Conservation (phyloP, 1,140 invertebrate genomes). For the Achatina immaculata region DNA sequence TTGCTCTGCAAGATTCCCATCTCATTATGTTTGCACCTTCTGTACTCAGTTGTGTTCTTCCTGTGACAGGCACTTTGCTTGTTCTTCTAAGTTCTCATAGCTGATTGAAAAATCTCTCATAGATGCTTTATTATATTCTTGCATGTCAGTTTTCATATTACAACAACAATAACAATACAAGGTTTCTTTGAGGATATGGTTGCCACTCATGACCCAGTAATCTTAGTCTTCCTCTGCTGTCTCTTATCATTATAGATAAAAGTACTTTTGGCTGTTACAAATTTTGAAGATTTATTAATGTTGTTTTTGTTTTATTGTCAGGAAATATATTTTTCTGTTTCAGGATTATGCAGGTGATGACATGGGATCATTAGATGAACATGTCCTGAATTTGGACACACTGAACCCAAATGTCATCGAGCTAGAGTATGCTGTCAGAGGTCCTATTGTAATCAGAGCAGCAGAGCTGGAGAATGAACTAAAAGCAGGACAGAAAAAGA, state of each 20-base stretch:
- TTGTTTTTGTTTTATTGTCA: background rate
- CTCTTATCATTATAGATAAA: background rate
- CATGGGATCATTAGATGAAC: constrained; percentile 25
- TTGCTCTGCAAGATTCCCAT: too few species aligned
- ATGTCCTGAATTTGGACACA: constrained; percentile 81
- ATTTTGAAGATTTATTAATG: background rate
- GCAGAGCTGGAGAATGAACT: constrained; percentile 76
- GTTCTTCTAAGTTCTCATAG: too few species aligned
- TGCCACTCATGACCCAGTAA: too few species aligned
- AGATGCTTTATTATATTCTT: too few species aligned
- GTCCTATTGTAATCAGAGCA: constrained; percentile 89
- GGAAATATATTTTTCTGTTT: background rate
- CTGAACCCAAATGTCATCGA: constrained; percentile 90
- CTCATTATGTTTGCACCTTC: too few species aligned
- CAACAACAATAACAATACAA: too few species aligned
- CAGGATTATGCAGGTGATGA: background rate
- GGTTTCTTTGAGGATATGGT: too few species aligned
- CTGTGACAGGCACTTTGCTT: too few species aligned
- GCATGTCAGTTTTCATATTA: too few species aligned
- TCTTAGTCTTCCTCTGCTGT: too few species aligned
- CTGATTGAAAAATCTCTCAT: too few species aligned
- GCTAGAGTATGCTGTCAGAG: constrained; percentile 96
- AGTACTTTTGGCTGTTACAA: background rate
- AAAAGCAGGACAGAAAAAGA: constrained; percentile 81
- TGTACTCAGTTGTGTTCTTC: too few species aligned